These are phyloP conservation scores for Steinernema feltiae DNA, from an alignment of 1,140 invertebrate species.

Conservation along the genomic window DNA sequence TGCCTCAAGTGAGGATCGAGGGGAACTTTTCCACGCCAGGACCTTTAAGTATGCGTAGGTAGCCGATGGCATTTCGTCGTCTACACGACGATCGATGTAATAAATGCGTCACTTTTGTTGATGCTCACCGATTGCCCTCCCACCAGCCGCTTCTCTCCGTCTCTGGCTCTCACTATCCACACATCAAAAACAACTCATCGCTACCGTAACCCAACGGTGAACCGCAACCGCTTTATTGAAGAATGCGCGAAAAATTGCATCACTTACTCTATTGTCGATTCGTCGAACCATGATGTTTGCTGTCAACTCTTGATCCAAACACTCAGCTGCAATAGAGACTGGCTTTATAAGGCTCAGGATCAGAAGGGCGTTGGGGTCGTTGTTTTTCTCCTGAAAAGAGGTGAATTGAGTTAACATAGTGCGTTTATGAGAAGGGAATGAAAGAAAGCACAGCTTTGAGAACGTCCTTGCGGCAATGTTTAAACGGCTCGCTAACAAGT, in stretches of 20 bases:
- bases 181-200: background rate
- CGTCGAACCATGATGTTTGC: constrained; percentile 29
- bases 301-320: constrained; percentile 23
- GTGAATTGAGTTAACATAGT: background rate
- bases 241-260: background rate
- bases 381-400: background rate
- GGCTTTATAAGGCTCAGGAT: constrained; percentile 39
- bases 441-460: background rate
- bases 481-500: background rate
- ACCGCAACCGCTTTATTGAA: too few relatives aligned
- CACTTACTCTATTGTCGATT: constrained; percentile 22
- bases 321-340: background rate
- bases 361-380: constrained; percentile 31
- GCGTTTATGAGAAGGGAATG: background rate
- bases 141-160: background rate
- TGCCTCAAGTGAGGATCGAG: background rate
- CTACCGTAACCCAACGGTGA: background rate
- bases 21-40: background rate
- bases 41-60: background rate
- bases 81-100: constrained; percentile 12
- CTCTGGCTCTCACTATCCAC: background rate
- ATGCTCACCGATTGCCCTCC: background rate
- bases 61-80: background rate
- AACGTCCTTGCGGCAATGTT: background rate
- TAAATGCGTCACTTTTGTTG: constrained; percentile 1